Base-by-base conservation (phyloP, 2,888 invertebrate genomes). In the Gari tellinella region DNA sequence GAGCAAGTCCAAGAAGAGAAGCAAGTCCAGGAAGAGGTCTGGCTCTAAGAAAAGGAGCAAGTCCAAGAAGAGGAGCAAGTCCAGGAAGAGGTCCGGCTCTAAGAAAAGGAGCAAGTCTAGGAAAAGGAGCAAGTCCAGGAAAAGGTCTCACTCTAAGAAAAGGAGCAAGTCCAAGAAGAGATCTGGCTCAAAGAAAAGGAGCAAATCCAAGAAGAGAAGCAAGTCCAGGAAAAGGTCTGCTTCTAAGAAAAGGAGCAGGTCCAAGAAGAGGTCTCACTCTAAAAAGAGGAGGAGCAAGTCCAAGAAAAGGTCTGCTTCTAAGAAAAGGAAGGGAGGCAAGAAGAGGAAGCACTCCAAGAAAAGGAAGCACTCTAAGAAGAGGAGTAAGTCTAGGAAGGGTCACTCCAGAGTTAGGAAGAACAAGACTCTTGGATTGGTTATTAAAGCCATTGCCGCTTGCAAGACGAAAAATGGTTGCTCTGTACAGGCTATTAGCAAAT, bases 401-500 rank as follows among this genome's bases (percentile, higher is more conserved):
- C 57, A 46, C 12, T 53, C 41, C 51, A n/a, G 31, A 7, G 23
- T 15, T 8, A 72, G 26, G 31, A 31, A 58, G 7, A 64, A 26
- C n/a, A 58, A 45, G 19, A 38, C 48, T 0, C 43, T 53, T 45
- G 45, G 19, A 17, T 21, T 56, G 21, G 69, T 77, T n/a, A 21
- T 56, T 1, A 23, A 19, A 0, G 78, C 78, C 25, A 69, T 78
- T 17, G 70, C 73, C 12, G 40, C 21, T n/a, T 26, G 61, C 55
- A 61, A 56, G 19, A 66, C 40, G 12, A 73, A 66, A 46, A 58
- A 51, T 1, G 73, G 77, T 14, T 61, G 63, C 17, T 78, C 77
- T n/a, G 63, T 69, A 38, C 67, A 69, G 25, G 62, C 72, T 4
- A 78, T 78, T 58, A 58, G 69, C 2, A 78, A 69, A 40, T 78